Percentiles rank a stretch among this genome's conserved stretches.
These are phyloP conservation scores for Folsomia manolachei DNA, from an alignment of 2,888 invertebrate species.

Conservation along the genomic window DNA sequence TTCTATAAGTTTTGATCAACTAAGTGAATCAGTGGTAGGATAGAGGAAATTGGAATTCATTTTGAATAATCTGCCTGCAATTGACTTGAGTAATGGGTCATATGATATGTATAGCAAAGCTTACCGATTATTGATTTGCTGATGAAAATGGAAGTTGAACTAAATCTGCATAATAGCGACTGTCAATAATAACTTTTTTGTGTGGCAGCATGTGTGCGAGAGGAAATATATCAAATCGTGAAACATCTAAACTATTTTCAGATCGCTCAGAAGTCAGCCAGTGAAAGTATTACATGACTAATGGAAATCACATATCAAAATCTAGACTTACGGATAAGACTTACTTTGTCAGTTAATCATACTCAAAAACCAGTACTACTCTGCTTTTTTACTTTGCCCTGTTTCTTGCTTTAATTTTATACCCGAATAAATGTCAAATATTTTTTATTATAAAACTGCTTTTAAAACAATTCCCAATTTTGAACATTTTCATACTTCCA, in stretches of 20 bases:
- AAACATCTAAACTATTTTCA: not conserved
- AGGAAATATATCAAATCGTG: not conserved
- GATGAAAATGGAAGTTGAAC: not conserved
- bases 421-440: too few species aligned
- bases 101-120: too few species aligned
- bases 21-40: not conserved
- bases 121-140: too few species aligned
- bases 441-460: too few species aligned
- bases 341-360: too few species aligned
- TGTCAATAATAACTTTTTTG: not conserved
- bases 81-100: not conserved
- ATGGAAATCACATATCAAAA: not conserved
- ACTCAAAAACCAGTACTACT: not conserved
- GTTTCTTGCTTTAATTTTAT: not conserved
- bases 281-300: not conserved
- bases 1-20: not conserved
- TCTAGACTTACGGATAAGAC: too few species aligned
- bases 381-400: not conserved
- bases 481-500: too few species aligned
- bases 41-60: not conserved
- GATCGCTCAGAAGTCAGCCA: not conserved
- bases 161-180: not conserved
- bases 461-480: too few species aligned
- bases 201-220: not conserved
- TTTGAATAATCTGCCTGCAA: slow-evolving; percentile 6